Base-by-base conservation (phyloP, 1,140 invertebrate genomes). In the Hylaeus volcanicus region DNA sequence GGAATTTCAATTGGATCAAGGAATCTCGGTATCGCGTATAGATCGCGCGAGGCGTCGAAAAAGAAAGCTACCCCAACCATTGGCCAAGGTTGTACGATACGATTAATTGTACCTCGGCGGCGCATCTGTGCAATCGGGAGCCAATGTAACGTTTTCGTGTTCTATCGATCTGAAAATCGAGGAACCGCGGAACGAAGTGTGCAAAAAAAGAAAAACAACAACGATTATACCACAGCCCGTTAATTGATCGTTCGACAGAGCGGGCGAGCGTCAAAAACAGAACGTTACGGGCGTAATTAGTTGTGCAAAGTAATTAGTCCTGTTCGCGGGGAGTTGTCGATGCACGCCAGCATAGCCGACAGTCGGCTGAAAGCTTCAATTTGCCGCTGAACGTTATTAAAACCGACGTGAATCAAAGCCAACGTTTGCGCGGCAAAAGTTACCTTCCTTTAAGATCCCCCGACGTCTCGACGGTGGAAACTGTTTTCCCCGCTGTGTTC, bases 261-360 rank as follows among this genome's bases (percentile, higher is more conserved):
- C 26, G 1, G 48, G 15, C 5, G 12, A 5, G 39, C 60, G 45
- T 51, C 41, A 41, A 43, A 74, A 74, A n/a, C 45, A 63, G 60
- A 64, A 63, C 53, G 39, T 58, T 41, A 43, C 60, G 14, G 26
- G 11, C 9, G 5, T 65, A 65, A 65, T 74, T 41, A 65, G 45
- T 74, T 74, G 73, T 53, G 45, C 48, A 43, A 65, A 74, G 73
- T 74, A 65, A 74, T 74, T 74, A 74, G 48, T 65, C 14, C 14
- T 15, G 60, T 63, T 74, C 11, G 37, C 39, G 37, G 45, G 2
- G 14, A 53, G 8, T 66, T 26, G 58, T 61, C 14, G 58, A 39
- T 39, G 56, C 43, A 14, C 26, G 37, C 11, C 9, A 45, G 4
- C 8, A 12, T 9, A 5, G 0, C 4, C 37, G 48, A 15, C 12